Evolutionary conservation across 2,797 vertebrate species (phyloP), one percentile per base, ranked within the genome.

Genomic region (Steatocranus sp.): DNA sequence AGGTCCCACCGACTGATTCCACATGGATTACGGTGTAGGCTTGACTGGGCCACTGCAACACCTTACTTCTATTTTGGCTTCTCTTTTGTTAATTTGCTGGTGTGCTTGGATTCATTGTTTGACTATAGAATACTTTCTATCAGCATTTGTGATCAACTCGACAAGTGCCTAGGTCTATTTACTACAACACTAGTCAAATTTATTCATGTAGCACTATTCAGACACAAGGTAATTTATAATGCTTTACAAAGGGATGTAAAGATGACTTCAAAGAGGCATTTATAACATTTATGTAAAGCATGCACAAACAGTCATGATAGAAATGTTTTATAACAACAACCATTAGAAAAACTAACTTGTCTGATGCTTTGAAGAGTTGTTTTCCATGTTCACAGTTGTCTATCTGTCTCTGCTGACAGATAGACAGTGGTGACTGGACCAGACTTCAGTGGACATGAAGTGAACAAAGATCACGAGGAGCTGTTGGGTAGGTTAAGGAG

Each of bases 321-420:
- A 61, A 61, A 61, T 61, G 56, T 58, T 58, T 58, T 34, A 61
- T 61, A 34, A n/a, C 30, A 58, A 58, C 27, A 2, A 11, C 4
- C 1, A 0, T 34, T 58, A 34, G 30, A 58, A 34, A 58, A 58
- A 58, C 6, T 0, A 34, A 34, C 6, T n/a, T 2, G 9, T 34
- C 11, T n/a, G 56, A 34, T 58, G 17, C 30, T 34, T 58, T 58
- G 30, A n/a, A 58, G 54, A 34, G 56, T 18, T 58, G 56, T 58
- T 61, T 61, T 34, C 0, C 18, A 12, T 36, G 56, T 61, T n/a
- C 30, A 61, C 30, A 61, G 56, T 34, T 61, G 56, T n/a, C 6
- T 3, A 2, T 61, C 30, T 61, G 30, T 61, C 0, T n/a, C 3
- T 12, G 56, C 18, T 61, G 10, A n/a, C n/a, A n/a, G n/a, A n/a